These are phyloP conservation scores for Caranx ignobilis DNA, from an alignment of 2,113 vertebrate genomes.

Conservation along the genomic window DNA sequence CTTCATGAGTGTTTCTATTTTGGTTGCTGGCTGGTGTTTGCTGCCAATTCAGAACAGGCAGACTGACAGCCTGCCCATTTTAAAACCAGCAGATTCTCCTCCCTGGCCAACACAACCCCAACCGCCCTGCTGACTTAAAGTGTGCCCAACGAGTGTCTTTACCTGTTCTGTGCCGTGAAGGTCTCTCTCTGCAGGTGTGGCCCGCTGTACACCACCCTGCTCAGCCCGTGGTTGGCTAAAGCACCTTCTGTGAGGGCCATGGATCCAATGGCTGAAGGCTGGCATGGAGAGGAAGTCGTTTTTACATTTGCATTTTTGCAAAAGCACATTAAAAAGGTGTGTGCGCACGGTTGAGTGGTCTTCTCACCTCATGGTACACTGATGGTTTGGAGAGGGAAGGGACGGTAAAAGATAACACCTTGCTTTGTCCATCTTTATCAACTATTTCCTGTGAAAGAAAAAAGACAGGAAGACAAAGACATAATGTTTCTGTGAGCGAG, in stretches of 20 bases:
- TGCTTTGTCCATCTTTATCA: slow-evolving; percentile 96
- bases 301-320: background rate
- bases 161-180: slow-evolving; percentile 98
- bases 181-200: slow-evolving; percentile 97
- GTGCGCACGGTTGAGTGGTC: background rate
- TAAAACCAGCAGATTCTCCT: background rate
- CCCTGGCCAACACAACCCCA: background rate
- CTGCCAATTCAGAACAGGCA: background rate
- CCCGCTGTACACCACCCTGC: slow-evolving; percentile 95
- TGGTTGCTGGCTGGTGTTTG: background rate
- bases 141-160: background rate
- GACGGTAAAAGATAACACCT: slow-evolving; percentile 94
- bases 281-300: background rate
- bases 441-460: slow-evolving; percentile 91
- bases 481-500: slow-evolving; percentile 20
- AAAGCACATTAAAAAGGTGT: background rate
- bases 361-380: slow-evolving; percentile 95
- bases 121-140: background rate
- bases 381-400: slow-evolving; percentile 98
- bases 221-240: slow-evolving; percentile 94
- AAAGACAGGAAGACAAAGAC: slow-evolving; percentile 44
- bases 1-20: slow-evolving; percentile 13
- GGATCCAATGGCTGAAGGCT: slow-evolving; percentile 97
- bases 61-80: slow-evolving; percentile 11
- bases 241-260: slow-evolving; percentile 97